Evolutionary conservation across 30 jellyfish, hydroid and myxozoan genomes (phyloP), one percentile per base, ranked within the genome.

Genomic region (Nemopilema nomurai): DNA sequence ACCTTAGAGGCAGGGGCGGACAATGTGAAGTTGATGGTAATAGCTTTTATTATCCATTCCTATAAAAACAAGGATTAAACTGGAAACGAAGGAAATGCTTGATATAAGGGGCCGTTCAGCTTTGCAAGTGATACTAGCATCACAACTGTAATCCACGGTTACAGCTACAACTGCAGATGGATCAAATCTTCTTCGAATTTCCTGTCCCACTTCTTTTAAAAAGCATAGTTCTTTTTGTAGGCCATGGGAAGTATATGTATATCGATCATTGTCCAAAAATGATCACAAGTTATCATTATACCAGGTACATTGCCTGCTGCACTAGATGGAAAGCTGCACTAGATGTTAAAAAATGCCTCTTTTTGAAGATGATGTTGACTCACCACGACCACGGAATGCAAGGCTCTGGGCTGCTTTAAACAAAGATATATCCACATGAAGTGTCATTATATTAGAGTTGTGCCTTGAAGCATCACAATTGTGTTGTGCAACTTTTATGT

Each of bases 131-230:
- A 41, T 79, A 30, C 88, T 53, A 23, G 26, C 23, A 28, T 79
- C 88, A 27, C 88, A 52, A 7, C 66, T 63, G 27, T 79, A 82
- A 79, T 79, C 88, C 88, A 79, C 57, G 81, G 57, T 79, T 7
- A 79, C 67, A 31, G 88, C 30, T 18, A 51, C 4, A 23, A 53
- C 53, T 7, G 26, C 27, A 9, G 88, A 79, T 9, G 28, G 21
- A 16, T 53, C 67, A 18, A 79, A 8, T 31, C 88, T 24, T 23
- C 64, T 64, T 28, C 57, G 81, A 64, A 79, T 79, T 64, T 57
- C 88, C 20, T 23, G 18, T 16, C 81, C 24, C n/a, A 79, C 88
- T 79, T 79, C 88, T 8, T 57, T 67, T 22, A 3, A 57, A n/a
- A 64, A 13, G 50, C 78, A 57, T 23, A 74, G 74, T 21, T 74